phyloP scores from a whole-genome alignment of 1,140 invertebrate species.

The Neoseiulus cucumeris region DNA sequence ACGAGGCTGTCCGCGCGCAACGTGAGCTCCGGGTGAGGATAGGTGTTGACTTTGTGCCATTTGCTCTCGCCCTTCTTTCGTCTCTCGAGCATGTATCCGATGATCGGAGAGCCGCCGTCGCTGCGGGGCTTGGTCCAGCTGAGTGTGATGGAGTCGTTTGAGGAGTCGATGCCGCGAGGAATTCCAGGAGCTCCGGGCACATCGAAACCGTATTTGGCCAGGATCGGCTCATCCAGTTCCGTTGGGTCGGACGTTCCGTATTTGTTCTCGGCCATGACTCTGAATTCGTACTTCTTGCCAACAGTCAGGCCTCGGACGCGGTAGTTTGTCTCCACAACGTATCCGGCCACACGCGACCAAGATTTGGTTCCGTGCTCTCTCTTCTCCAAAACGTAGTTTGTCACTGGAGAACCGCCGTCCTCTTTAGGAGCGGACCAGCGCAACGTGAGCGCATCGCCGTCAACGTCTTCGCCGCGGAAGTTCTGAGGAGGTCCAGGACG shows the following conservation, averaged over 20 bases:
- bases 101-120: slow-evolving; percentile 79
- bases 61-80: slow-evolving; percentile 56
- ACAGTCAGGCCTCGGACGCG: slow-evolving; percentile 74
- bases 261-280: slow-evolving; percentile 91
- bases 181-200: slow-evolving; percentile 68
- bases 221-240: slow-evolving; percentile 62
- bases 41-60: slow-evolving; percentile 70
- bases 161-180: slow-evolving; percentile 61
- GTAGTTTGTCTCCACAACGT: slow-evolving; percentile 63
- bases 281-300: slow-evolving; percentile 83
- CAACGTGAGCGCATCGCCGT: slow-evolving; percentile 75
- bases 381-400: slow-evolving; percentile 92
- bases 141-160: slow-evolving; percentile 80
- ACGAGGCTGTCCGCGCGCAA: slow-evolving; percentile 59
- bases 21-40: slow-evolving; percentile 53
- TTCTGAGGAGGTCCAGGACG: slow-evolving; percentile 64
- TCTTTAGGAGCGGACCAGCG: slow-evolving; percentile 90
- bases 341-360: slow-evolving; percentile 77
- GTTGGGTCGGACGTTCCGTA: slow-evolving; percentile 85
- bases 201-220: slow-evolving; percentile 88
- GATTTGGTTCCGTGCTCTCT: slow-evolving; percentile 50
- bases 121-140: slow-evolving; percentile 77
- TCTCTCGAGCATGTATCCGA: slow-evolving; percentile 81
- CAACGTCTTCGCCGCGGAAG: slow-evolving; percentile 71
- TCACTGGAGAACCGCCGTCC: slow-evolving; percentile 81